A percentile compares a stretch with the other conserved stretches of the same genome.
These are phyloP conservation scores for Lepidurus couesii DNA, from an alignment of 1,140 invertebrate genomes.

Conservation along the genomic window DNA sequence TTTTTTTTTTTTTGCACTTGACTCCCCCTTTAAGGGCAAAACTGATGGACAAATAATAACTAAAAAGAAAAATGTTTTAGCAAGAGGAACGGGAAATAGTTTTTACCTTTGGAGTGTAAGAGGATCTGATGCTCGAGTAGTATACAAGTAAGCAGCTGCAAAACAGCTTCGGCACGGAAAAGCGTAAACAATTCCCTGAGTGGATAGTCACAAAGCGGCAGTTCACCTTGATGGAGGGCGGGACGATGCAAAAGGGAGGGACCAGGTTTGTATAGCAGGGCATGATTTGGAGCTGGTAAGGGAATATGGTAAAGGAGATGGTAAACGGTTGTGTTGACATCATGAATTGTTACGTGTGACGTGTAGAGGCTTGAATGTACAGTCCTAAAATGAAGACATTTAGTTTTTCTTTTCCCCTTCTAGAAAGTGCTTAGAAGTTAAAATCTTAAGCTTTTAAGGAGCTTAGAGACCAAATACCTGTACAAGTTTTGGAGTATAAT, in stretches of 20 bases:
- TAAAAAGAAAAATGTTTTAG: neutral
- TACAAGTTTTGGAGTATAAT: conserved; percentile 81
- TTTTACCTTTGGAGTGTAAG: conserved; percentile 76
- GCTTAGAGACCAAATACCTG: conserved; percentile 50
- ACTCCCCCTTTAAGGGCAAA: too few species aligned
- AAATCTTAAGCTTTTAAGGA: too few species aligned
- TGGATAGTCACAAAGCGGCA: conserved; percentile 91
- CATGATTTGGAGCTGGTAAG: conserved; percentile 74
- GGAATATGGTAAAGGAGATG: conserved; percentile 92
- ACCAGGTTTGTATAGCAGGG: conserved; percentile 36
- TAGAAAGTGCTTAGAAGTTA: too few species aligned
- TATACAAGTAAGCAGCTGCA: conserved; percentile 92
- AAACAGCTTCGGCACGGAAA: conserved; percentile 80
- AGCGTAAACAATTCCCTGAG: conserved; percentile 78
- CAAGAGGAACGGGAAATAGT: neutral
- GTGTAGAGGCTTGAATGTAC: neutral
- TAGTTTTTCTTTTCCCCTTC: too few species aligned
- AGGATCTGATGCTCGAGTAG: conserved; percentile 95
- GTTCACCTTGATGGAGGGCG: conserved; percentile 59
- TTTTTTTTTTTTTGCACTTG: too few species aligned
- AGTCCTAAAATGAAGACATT: neutral
- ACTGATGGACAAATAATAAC: neutral
- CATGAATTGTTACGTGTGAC: neutral
- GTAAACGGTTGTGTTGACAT: conserved; percentile 58
- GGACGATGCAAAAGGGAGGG: conserved; percentile 54